phyloP scores from a whole-genome alignment of 2,888 invertebrate genomes.

The Acanthopleura granulata region DNA sequence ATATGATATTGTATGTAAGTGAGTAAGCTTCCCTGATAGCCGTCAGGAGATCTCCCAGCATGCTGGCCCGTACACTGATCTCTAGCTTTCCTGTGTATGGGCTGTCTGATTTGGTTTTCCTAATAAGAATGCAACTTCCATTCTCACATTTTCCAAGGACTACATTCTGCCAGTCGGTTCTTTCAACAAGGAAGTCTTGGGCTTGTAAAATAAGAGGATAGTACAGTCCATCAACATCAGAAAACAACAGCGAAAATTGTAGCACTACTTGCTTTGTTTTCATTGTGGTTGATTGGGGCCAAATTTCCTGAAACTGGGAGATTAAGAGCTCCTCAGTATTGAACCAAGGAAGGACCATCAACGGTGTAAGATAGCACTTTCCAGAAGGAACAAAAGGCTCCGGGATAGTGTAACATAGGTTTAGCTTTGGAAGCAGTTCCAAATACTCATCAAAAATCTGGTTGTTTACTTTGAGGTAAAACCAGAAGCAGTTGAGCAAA shows the following conservation, averaged over 20 bases:
- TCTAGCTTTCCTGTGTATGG: background rate
- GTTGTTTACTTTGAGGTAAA: conserved; percentile 52
- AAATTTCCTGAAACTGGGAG: conserved; percentile 42
- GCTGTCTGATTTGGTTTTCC: background rate
- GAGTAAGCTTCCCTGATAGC: background rate
- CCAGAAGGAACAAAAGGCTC: conserved; percentile 54
- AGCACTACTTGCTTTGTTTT: conserved; percentile 37
- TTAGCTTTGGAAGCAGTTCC: conserved; percentile 57
- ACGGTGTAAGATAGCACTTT: conserved; percentile 45
- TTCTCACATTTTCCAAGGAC: conserved; percentile 50
- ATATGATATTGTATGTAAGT: background rate
- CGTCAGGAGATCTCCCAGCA: background rate
- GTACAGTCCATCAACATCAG: conserved; percentile 53
- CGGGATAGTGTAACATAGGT: conserved; percentile 62
- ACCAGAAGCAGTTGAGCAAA: conserved; percentile 63
- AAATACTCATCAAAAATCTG: conserved; percentile 51
- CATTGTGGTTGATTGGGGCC: conserved; percentile 38
- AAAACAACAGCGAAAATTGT: conserved; percentile 43
- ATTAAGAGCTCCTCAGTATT: conserved; percentile 39
- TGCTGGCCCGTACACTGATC: background rate
- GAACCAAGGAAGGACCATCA: conserved; percentile 63
- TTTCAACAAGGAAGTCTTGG: conserved; percentile 49
- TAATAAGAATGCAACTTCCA: conserved; percentile 42
- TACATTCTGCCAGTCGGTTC: conserved; percentile 61
- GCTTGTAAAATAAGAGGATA: conserved; percentile 37